These are phyloP conservation scores for Machimus atricapillus DNA, from an alignment of 2,888 invertebrate genomes.

Conservation along the genomic window DNA sequence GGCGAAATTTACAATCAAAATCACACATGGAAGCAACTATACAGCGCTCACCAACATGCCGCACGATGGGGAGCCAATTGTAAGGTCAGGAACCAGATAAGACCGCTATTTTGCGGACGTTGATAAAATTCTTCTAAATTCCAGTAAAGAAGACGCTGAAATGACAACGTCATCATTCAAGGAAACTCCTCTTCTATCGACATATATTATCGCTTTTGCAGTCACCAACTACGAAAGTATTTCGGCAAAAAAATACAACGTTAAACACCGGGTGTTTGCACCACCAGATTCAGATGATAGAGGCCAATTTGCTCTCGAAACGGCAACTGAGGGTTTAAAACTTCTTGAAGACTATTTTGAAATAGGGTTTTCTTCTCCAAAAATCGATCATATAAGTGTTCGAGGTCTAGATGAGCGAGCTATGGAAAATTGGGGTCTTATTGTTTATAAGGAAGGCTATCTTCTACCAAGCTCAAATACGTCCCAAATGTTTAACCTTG, in stretches of 20 bases:
- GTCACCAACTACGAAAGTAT: conserved; percentile 67
- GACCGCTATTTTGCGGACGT: not conserved
- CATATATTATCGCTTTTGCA: conserved; percentile 82
- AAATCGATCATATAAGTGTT: conserved; percentile 87
- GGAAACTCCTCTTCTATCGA: conserved; percentile 71
- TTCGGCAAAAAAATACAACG: conserved; percentile 46
- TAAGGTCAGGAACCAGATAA: conserved; percentile 26
- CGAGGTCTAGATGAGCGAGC: conserved; percentile 85
- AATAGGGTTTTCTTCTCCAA: conserved; percentile 76
- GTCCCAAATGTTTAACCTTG: not conserved
- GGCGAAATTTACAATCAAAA: conserved; percentile 71
- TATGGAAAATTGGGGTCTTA: conserved; percentile 95
- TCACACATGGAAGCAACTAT: conserved; percentile 65
- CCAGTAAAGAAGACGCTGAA: conserved; percentile 7
- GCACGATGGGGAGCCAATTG: conserved; percentile 43
- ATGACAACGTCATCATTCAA: conserved; percentile 55
- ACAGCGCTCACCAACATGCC: conserved; percentile 61
- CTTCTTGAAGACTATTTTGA: conserved; percentile 76
- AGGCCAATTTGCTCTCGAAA: conserved; percentile 73
- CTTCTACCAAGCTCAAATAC: conserved; percentile 53
- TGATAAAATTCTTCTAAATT: not conserved
- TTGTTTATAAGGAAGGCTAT: conserved; percentile 66
- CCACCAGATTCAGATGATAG: conserved; percentile 41
- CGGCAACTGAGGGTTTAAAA: conserved; percentile 74
- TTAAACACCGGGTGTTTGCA: conserved; percentile 44